Evolutionary conservation across 2,797 vertebrate genomes (phyloP), one percentile per base, ranked within the genome.

Genomic region (Pseudotriccus pelzelni): DNA sequence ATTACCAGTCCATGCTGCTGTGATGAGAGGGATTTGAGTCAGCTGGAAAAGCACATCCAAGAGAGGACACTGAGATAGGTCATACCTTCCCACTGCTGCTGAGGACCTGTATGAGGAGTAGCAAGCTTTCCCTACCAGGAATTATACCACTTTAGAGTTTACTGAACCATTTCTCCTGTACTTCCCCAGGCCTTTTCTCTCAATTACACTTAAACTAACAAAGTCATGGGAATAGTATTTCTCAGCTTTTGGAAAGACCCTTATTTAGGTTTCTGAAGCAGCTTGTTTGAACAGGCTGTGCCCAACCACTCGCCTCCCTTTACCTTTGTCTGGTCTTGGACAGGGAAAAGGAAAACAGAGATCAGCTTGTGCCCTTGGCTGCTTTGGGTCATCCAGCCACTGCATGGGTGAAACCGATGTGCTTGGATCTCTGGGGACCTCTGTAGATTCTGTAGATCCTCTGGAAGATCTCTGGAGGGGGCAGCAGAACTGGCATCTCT

Each of bases 341-440:
- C 1, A 7, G 37, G 44, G 28, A 79, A 47, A 77, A 23, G 12
- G 32, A 63, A 55, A 63, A 32, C 8, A 64, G 78, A 58, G 34
- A 43, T 28, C 62, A 85, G 27, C 20, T 58, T 67, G 28, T 87
- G 58, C 28, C 19, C 9, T 60, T 75, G 74, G 41, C 22, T 76
- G 34, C n/a, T 87, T n/a, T 52, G 56, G 52, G 24, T 8, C 56
- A 36, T 77, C 12, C 36, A 78, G 66, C 10, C 52, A 41, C 32
- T 23, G 15, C 34, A 23, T 9, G 34, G 53, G 34, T 84, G 39
- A 78, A 73, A 64, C 14, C 17, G 0, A 0, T n/a, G 3, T 86
- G 18, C 36, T 79, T 43, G 18, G 32, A 49, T 4, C 21, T 59
- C 25, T 69, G 25, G 21, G 62, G 25, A 49, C 14, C 30, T 39